Evolutionary conservation across 2,888 invertebrate species (phyloP).

Genomic region (Stegophylla sp.): DNA sequence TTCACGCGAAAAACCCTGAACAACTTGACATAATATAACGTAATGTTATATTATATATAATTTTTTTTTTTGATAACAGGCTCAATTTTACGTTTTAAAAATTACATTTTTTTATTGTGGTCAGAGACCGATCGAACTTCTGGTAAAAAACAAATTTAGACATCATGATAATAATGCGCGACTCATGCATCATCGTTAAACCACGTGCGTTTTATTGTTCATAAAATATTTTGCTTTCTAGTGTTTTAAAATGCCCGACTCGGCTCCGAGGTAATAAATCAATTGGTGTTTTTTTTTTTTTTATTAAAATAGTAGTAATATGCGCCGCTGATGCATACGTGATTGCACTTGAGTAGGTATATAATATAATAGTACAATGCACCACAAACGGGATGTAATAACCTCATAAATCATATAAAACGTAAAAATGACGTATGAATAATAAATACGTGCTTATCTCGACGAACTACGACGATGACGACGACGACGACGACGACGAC

Average conservation of each 20-base stretch:
- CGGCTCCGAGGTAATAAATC: not conserved
- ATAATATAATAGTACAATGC: not conserved
- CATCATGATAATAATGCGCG: not conserved
- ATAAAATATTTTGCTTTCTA: constrained; percentile 18
- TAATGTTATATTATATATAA: not conserved
- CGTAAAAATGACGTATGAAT: not conserved
- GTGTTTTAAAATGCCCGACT: not conserved
- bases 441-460: too few species aligned
- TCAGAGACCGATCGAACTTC: not conserved
- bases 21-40: too few species aligned
- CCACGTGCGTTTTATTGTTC: constrained; percentile 12
- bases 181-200: not conserved
- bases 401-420: not conserved
- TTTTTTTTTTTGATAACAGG: not conserved
- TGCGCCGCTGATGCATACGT: not conserved
- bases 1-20: too few species aligned
- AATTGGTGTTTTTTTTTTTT: not conserved
- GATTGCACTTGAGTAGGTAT: constrained; percentile 11
- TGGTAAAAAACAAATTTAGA: constrained; percentile 22
- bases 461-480: too few species aligned
- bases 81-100: not conserved
- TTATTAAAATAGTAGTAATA: not conserved
- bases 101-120: not conserved
- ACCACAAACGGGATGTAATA: not conserved
- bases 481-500: too few species aligned